Percentiles rank a stretch among this genome's conserved stretches.
Conservation (phyloP, 2,797 vertebrate species). For the Epinephelus coioides region DNA sequence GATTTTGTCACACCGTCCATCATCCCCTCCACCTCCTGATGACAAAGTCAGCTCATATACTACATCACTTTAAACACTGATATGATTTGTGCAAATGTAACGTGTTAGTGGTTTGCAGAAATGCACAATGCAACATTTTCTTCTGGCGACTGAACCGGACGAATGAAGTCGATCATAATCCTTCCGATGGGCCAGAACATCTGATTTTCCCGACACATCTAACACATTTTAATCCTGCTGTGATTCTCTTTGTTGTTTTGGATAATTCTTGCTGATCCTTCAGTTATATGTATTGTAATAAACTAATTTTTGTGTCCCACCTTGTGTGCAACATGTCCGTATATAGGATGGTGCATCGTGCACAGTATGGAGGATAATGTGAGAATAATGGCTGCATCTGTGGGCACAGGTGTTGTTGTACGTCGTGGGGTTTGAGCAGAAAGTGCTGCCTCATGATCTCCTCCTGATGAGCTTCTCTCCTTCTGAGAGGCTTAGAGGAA, state of each 20-base stretch:
- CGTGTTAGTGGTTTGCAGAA: too few species aligned
- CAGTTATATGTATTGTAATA: neutral
- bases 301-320: neutral
- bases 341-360: neutral
- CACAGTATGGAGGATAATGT: slow-evolving; percentile 17
- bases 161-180: too few species aligned
- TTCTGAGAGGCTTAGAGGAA: neutral
- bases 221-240: neutral
- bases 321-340: neutral
- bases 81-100: too few species aligned
- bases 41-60: too few species aligned
- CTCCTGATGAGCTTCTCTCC: neutral
- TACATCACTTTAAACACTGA: too few species aligned
- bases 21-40: too few species aligned
- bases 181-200: too few species aligned
- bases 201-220: too few species aligned
- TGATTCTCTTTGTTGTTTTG: neutral
- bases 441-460: slow-evolving; percentile 42
- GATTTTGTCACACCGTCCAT: too few species aligned
- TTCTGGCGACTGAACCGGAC: too few species aligned
- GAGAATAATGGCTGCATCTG: slow-evolving; percentile 41
- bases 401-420: slow-evolving; percentile 38
- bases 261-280: neutral
- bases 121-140: too few species aligned
- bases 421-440: slow-evolving; percentile 1